phyloP scores from a whole-genome alignment of 2,888 invertebrate species.

The Pristionchus mayeri region DNA sequence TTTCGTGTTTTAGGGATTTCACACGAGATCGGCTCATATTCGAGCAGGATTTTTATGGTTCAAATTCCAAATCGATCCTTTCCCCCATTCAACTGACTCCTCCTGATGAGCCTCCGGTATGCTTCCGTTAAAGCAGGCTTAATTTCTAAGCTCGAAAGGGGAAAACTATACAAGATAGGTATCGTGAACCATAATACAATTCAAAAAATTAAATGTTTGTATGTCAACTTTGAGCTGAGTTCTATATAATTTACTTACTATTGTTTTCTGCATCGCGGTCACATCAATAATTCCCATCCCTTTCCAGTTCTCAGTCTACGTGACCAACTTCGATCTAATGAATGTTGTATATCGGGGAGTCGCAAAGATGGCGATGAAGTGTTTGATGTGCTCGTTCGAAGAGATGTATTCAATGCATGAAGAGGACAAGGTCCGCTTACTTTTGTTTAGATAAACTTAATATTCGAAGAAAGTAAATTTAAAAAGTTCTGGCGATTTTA shows the following conservation, averaged over 20 bases:
- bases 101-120: not conserved
- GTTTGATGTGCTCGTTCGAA: constrained; percentile 11
- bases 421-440: not conserved
- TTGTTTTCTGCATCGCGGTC: too few species aligned
- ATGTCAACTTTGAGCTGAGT: too few species aligned
- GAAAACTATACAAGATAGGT: too few species aligned
- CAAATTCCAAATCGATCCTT: not conserved
- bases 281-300: not conserved
- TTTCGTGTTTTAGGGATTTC: not conserved
- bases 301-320: not conserved
- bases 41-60: not conserved
- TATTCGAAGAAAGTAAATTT: too few species aligned
- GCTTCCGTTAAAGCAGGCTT: too few species aligned
- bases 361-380: not conserved
- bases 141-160: too few species aligned
- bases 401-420: not conserved
- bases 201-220: too few species aligned
- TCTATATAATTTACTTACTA: too few species aligned
- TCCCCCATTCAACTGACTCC: not conserved
- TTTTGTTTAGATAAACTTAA: too few species aligned
- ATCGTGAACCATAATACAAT: too few species aligned
- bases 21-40: not conserved
- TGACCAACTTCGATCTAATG: not conserved
- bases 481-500: too few species aligned
- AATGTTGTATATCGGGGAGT: not conserved